Evolutionary conservation across 2,888 invertebrate genomes (phyloP), one percentile per base, ranked within the genome.

Genomic region (Nymphalis c-album): DNA sequence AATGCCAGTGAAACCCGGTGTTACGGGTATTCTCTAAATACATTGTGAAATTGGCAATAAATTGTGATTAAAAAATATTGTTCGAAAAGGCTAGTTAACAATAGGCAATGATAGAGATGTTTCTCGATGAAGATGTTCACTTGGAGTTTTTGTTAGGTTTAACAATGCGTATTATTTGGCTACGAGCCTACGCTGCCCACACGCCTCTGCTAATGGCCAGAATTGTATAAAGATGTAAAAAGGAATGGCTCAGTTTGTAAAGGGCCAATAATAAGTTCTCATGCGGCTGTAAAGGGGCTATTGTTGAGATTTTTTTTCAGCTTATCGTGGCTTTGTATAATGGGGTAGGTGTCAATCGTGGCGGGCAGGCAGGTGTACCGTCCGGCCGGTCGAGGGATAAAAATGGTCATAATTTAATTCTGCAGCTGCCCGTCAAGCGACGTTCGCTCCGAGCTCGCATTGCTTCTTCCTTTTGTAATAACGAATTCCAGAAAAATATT

Each of bases 291-390:
- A 83, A 88, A 86, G 82, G 83, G 78, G 76, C 85, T 82, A 86
- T 91, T 92, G 91, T 91, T 87, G 78, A 78, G 78, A 77, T 71
- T 89, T 88, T 57, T 90, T 89, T 88, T 89, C 76, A 80, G 80
- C 78, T 75, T 79, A 81, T 84, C 81, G 80, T 80, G 80, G 82
- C 80, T 77, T 78, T 78, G 79, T 83, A 89, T 90, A 90, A 91
- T 91, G 84, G 90, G 90, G 86, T 87, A 90, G 90, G 91, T 91
- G 91, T 92, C 91, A 90, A 88, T 89, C 90, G 88, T 77, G 85
- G 85, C 81, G 81, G 80, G 76, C 78, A 81, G 88, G 91, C 91
- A 91, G 91, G 91, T 91, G 91, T 82, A 86, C 75, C 70, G 76
- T 73, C 76, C 79, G 78, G 71, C 75, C 77, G 71, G 77, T 65